Base-by-base conservation (phyloP, 1,140 invertebrate species). In the Mylabris phalerata region DNA sequence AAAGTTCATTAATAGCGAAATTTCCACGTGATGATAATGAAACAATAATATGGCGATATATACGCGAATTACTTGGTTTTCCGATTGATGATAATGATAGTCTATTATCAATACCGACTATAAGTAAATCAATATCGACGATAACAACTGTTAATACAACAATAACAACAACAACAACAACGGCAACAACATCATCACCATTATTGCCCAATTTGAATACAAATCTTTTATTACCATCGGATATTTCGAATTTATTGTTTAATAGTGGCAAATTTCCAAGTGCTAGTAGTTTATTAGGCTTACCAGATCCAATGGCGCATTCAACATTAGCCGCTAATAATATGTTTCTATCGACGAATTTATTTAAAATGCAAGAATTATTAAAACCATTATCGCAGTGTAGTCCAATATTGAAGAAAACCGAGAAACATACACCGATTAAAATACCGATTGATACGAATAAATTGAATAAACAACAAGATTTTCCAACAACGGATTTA, bases 261-360 rank as follows among this genome's bases (percentile, higher is more conserved):
- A 80, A 79, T 50, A 77, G 79, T 4, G 81, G 79, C 40, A 82
- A 81, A 65, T 83, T 80, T 67, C 80, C 80, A 3, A 80, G 75
- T 57, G 76, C 79, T 4, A 78, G 78, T 11, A 77, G 70, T 57
- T 62, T 82, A 50, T 64, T 82, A 48, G 80, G 80, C 6, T 80
- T 85, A 63, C 83, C 83, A 1, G 83, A 84, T 75, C 83, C 83
- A 0, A 79, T 85, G 76, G 83, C 83, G 0, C 83, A 84, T 64
- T 82, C 80, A n/a, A 84, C 83, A 27, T 71, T 85, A 59, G 83
- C 82, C 0, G 82, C 82, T 2, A 85, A 84, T 62, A 85, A 85
- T 64, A 84, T 85, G 81, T 85, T 84, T 47, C 73, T 85, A 61
- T 81, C 75, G 42, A 77, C 76, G 10, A 78, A 78, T 58, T 68